Evolutionary conservation across 2,113 vertebrate species (phyloP).

Genomic region (Chionodraco myersi): DNA sequence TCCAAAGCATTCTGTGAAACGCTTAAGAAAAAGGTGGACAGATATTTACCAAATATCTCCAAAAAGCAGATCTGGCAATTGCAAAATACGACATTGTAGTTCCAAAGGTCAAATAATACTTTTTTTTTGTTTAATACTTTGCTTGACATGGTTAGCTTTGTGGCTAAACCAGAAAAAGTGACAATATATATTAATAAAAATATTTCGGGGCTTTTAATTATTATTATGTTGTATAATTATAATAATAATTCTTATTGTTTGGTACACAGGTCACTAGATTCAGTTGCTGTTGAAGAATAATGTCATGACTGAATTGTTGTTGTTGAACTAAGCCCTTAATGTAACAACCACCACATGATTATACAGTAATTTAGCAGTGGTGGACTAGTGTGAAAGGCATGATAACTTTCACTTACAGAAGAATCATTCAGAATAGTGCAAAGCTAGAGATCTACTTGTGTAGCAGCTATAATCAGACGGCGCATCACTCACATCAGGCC

Average conservation of each 20-base stretch:
- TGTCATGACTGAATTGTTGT: not conserved
- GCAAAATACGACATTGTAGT: not conserved
- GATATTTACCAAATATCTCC: not conserved
- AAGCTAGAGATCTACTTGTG: not conserved
- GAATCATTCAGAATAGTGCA: not conserved
- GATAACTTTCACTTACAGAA: not conserved
- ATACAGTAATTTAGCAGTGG: not conserved
- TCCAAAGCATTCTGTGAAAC: not conserved
- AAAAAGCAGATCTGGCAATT: not conserved
- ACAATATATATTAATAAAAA: not conserved
- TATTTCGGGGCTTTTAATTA: not conserved
- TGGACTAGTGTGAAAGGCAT: not conserved
- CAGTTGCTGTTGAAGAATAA: not conserved
- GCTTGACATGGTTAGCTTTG: not conserved
- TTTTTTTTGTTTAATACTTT: not conserved
- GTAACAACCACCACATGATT: not conserved
- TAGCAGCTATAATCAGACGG: not conserved
- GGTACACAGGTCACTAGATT: not conserved
- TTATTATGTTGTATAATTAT: no score
- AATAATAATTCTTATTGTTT: not conserved
- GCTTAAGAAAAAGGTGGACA: not conserved
- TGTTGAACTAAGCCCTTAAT: not conserved
- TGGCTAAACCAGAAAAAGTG: not conserved
- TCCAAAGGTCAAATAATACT: not conserved
- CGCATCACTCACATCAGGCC: conserved; percentile 84